Base-by-base conservation (phyloP, 2,797 vertebrate species). In the Girardinus metallicus region DNA sequence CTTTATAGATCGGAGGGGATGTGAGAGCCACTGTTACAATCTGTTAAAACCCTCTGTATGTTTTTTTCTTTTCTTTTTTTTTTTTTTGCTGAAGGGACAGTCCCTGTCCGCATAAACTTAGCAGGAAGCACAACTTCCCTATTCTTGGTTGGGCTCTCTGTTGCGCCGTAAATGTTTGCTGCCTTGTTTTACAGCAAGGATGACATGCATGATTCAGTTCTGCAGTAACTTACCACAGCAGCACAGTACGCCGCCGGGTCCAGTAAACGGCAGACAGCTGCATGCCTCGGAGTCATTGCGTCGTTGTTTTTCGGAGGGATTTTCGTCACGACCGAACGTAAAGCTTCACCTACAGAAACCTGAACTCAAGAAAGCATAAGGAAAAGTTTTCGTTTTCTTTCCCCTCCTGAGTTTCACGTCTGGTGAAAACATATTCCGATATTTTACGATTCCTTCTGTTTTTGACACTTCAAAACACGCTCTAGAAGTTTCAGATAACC, bases 291-390 rank as follows among this genome's bases (percentile, higher is more conserved):
- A 75, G 31, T 77, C 47, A 79, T 39, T 77, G 74, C 29, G 21
- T 75, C 39, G 31, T 73, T 7, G 47, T 76, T 44, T 23, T 73
- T 8, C 68, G 11, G 73, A 51, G 49, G 18, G 26, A 80, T 46
- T 79, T 57, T 46, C 74, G 44, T 21, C 55, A 26, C n/a, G 46
- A 73, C 57, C 55, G 62, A 72, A 46, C 66, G 81, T 39, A 81
- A 79, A 78, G 80, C 80, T 82, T 84, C 83, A 81, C 77, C 82
- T 86, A 76, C 76, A 87, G 78, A 86, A 62, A 85, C 75, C 44
- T 70, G 0, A 81, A 75, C 80, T 49, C 51, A 71, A 84, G 29
- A 82, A 8, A 31, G 66, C 57, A 41, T n/a, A 72, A 47, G 68
- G 26, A 68, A 66, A n/a, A 81, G 73, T 83, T 71, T n/a, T n/a